Conservation (phyloP, 2,888 invertebrate species). For the Hydriomena furcata region DNA sequence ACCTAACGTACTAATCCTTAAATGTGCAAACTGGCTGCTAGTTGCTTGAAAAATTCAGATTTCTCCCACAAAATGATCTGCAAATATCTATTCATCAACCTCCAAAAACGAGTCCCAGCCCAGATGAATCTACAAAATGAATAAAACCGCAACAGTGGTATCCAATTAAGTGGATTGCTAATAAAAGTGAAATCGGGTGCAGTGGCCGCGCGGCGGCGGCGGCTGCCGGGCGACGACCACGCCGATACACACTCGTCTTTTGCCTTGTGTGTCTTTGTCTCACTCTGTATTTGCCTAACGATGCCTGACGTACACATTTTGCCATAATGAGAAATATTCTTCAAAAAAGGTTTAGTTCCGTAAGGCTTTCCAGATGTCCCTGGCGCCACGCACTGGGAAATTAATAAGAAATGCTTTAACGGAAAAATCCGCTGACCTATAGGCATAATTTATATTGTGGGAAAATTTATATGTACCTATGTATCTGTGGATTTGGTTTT, state of each 20-base stretch:
- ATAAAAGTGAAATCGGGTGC: conserved; percentile 84
- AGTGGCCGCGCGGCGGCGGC: conserved; percentile 67
- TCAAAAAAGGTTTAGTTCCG: too few relatives aligned
- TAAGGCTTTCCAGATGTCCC: too few relatives aligned
- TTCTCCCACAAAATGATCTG: not conserved
- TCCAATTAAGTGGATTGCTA: conserved; percentile 83
- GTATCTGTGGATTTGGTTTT: too few relatives aligned
- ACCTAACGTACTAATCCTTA: too few relatives aligned
- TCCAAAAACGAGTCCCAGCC: conserved; percentile 57
- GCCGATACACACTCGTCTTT: conserved; percentile 22
- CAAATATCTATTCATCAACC: conserved; percentile 9
- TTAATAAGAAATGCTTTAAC: too few relatives aligned
- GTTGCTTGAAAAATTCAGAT: not conserved
- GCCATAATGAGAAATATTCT: too few relatives aligned
- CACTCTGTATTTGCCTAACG: conserved; percentile 8
- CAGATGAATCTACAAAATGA: conserved; percentile 78
- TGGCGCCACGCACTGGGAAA: too few relatives aligned
- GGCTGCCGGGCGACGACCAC: conserved; percentile 30
- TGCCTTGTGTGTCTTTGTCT: conserved; percentile 21
- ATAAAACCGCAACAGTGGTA: conserved; percentile 79
- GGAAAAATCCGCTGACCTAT: too few relatives aligned
- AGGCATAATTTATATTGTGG: too few relatives aligned
- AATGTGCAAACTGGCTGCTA: not conserved
- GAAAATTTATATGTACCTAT: too few relatives aligned
- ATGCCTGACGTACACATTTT: not conserved